Base-by-base conservation (phyloP, 2,888 invertebrate genomes). In the Miltochrista miniata region DNA sequence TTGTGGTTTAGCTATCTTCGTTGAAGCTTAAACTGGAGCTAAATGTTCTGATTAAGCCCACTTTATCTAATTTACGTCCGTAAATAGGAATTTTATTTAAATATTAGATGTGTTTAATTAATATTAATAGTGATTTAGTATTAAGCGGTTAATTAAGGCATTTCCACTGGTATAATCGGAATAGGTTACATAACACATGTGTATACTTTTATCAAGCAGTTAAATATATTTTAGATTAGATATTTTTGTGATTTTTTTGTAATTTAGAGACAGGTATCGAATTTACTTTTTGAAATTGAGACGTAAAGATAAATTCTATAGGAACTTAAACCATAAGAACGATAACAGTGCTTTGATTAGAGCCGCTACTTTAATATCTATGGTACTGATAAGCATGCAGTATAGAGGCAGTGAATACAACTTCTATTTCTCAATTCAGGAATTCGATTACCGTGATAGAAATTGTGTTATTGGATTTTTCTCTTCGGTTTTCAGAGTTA, bases 61-160 rank as follows among this genome's bases (percentile, higher is more conserved):
- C 70, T 71, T 82, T 83, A 85, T 85, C 83, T 81, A 66, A 61
- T 82, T 81, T 79, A 84, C 75, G 75, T 74, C 72, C 71, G 60
- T 70, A 68, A 75, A 61, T 60, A 58, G 64, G 70, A 79, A 75
- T 79, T 80, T 77, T 72, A 76, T 77, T 62, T 54, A 45, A 52
- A 65, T 71, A 55, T 56, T 64, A 71, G 68, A 64, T 70, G 74
- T 74, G 73, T 71, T 65, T 68, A 68, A 67, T 70, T 69, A 56
- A 60, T 69, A 62, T 54, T 51, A 52, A 65, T 68, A 56, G 49
- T 45, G 54, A 64, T 64, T 63, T 61, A 46, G 56, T 63, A 55
- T 55, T 62, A 68, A 63, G 54, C 60, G 51, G 59, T 69, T 72
- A 68, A 76, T 73, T 69, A 72, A 75, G 64, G 64, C 64, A 61